phyloP scores from a whole-genome alignment of 2,113 vertebrate genomes.

The Hippotragus niger region DNA sequence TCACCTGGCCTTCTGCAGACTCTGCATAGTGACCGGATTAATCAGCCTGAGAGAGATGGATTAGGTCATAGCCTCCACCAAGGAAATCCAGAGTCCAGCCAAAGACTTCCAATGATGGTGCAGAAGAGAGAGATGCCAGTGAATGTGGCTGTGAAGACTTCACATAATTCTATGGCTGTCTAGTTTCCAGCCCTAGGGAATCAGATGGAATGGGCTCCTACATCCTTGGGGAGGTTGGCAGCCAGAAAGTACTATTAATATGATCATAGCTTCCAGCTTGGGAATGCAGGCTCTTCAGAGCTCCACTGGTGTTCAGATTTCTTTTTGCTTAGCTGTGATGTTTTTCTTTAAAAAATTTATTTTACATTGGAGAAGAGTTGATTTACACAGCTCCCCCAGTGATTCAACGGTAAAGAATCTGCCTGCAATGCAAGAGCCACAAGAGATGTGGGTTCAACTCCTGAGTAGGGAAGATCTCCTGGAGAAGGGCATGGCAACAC shows the following conservation, averaged over 20 bases:
- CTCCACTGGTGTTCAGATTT: background rate
- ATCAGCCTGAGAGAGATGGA: background rate
- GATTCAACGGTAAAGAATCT: background rate
- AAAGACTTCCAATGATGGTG: background rate
- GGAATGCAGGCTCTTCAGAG: background rate
- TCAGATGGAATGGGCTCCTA: background rate
- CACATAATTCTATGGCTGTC: background rate
- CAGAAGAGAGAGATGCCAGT: background rate
- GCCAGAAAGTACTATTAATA: background rate
- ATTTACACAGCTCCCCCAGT: background rate
- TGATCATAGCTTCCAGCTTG: background rate
- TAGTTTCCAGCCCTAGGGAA: background rate
- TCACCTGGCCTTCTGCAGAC: background rate
- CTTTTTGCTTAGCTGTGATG: background rate
- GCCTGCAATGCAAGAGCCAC: fast-evolving
- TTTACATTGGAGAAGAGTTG: background rate
- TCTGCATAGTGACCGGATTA: background rate
- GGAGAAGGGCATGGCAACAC: background rate
- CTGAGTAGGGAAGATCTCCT: background rate
- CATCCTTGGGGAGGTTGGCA: background rate
- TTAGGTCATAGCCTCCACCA: background rate
- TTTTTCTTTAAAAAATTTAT: background rate
- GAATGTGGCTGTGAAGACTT: background rate
- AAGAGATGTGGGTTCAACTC: background rate
- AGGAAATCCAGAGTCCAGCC: background rate